Evolutionary conservation across 2,113 vertebrate genomes (phyloP), one percentile per base, ranked within the genome.

Genomic region (Cairina moschata): DNA sequence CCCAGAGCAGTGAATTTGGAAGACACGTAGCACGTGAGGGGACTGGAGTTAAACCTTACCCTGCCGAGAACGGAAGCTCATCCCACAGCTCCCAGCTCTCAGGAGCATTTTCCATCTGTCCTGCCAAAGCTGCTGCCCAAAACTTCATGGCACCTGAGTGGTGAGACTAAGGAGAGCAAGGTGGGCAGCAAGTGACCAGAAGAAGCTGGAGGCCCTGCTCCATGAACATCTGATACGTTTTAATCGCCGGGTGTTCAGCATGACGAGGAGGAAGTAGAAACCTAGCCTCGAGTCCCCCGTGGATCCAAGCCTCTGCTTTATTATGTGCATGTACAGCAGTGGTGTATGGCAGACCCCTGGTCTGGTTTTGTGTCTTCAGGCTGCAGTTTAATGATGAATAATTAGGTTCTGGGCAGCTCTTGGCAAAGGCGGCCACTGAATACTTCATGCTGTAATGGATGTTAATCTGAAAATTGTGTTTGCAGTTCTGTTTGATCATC

Each of bases 301-400:
- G 93, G 81, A 79, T 89, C 56, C 38, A 89, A 3, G 6, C 8
- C 32, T 81, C 88, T 60, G 77, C 23, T 95, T 92, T 92, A 93
- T 92, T 68, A 91, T 22, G 81, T 91, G 89, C 74, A 20, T 92
- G 89, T 79, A 88, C 1, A 1, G 40, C 90, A 50, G 31, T 46
- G 79, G 83, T 86, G 68, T 5, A 80, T 92, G 83, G 77, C 80
- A 95, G 91, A 95, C 94, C 94, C 72, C 83, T 97, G 91, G 89
- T 97, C 94, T 96, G 95, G 74, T 78, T 93, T 95, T 95, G 83
- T 96, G 94, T 96, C 95, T 97, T 93, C 91, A 89, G 96, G 96
- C 94, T 95, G 91, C 94, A 89, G 89, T 96, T 97, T 95, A 96
- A 95, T 97, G 94, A 97, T 95, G 91, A 97, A 96, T 97, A 97